A percentile compares a stretch with the other conserved stretches of the same genome.
Conservation (phyloP, 1,140 invertebrate genomes). For the Neodiprion virginianus region DNA sequence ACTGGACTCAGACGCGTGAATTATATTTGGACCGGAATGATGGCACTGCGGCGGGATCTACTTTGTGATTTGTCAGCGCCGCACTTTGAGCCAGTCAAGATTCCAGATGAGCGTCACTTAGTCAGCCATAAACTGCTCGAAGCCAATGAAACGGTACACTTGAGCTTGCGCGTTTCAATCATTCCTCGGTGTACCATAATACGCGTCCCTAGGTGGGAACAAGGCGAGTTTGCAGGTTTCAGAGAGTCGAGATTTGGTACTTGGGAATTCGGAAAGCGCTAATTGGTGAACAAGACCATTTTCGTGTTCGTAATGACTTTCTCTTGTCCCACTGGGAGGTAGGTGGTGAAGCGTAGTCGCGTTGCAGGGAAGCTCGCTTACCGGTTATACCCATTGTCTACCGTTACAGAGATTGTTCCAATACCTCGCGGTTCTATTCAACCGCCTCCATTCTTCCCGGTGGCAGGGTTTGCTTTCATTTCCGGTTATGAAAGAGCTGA, state of each 20-base stretch:
- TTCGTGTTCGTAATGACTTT: slow-evolving; percentile 2
- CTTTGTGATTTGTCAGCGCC: not conserved
- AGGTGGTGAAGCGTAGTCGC: not conserved
- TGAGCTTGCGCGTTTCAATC: not conserved
- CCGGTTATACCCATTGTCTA: not conserved
- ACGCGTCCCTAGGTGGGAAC: too few species aligned
- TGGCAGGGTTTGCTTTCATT: not conserved
- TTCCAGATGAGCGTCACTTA: not conserved
- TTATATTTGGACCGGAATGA: not conserved
- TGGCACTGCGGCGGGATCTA: not conserved
- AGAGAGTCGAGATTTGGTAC: not conserved
- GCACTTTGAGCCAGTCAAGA: not conserved
- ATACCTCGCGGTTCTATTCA: not conserved
- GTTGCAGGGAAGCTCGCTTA: not conserved
- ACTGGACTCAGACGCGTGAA: not conserved
- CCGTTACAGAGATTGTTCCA: not conserved
- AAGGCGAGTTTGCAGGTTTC: too few species aligned
- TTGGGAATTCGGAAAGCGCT: not conserved
- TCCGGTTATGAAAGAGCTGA: not conserved
- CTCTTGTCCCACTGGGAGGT: not conserved
- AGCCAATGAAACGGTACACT: not conserved
- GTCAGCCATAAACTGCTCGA: not conserved
- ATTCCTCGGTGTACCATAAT: too few species aligned
- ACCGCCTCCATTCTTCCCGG: not conserved
- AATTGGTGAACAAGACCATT: not conserved